Percentiles rank a stretch among this genome's conserved stretches.
phyloP scores from a whole-genome alignment of 2,113 vertebrate genomes.

The Piprites chloris region DNA sequence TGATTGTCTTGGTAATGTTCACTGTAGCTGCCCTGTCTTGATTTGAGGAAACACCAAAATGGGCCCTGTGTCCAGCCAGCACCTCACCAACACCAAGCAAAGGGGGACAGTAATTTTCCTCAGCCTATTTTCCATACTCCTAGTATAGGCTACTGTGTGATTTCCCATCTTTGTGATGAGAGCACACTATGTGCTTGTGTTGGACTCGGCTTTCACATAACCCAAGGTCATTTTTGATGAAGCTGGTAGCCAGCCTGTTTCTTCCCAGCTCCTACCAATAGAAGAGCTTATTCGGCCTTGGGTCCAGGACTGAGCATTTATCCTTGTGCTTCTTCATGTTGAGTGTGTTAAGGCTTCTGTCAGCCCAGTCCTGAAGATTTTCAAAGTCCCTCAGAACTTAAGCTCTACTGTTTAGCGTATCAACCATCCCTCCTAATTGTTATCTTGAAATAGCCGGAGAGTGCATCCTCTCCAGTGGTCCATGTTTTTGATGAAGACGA shows the following conservation, averaged over 20 bases:
- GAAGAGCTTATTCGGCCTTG: neutral
- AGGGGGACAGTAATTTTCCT: neutral
- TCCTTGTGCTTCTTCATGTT: neutral
- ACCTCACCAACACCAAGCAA: neutral
- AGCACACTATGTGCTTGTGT: fast-evolving
- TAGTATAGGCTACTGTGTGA: neutral
- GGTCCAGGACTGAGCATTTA: neutral
- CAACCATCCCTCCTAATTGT: fast-evolving
- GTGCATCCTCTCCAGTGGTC: neutral
- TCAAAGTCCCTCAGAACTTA: neutral
- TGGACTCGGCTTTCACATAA: neutral
- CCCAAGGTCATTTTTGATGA: neutral
- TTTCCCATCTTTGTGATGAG: neutral
- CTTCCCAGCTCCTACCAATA: neutral
- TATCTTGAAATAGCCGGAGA: neutral
- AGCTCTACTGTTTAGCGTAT: neutral
- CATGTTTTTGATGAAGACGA: neutral
- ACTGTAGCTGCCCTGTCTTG: neutral
- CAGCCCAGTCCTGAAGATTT: neutral
- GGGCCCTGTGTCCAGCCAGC: neutral
- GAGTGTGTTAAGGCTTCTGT: neutral
- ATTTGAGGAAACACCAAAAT: neutral
- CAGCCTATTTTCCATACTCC: neutral
- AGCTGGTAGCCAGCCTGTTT: neutral
- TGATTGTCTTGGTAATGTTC: neutral